Base-by-base conservation (phyloP, 1,140 invertebrate genomes). In the Rhagoletis pomonella region DNA sequence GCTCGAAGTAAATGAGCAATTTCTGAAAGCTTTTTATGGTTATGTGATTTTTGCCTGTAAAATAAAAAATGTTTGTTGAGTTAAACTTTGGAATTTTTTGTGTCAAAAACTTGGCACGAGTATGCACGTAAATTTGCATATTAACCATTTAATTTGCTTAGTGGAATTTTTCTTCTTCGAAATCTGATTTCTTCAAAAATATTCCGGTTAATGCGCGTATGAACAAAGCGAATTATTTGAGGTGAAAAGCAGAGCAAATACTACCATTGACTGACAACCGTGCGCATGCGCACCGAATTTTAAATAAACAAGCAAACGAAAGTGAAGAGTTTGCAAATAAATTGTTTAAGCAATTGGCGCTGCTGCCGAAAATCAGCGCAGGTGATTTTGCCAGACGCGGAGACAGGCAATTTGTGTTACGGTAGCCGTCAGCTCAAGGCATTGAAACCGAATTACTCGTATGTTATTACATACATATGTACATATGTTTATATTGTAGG, bases 131-230 rank as follows among this genome's bases (percentile, higher is more conserved):
- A 77, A 55, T 81, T 55, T 58, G 47, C 17, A 50, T 81, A 55
- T 50, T 55, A 81, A 81, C 55, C 67, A 47, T 9, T 17, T 12
- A 73, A 55, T 81, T 81, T 81, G 73, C 42, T 44, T 44, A 81
- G 73, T 55, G 47, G 47, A 81, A 55, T 29, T 12, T 55, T 55
- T 55, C 3, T 6, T 14, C 10, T 67, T 3, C 14, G 50, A 81
- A 81, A 81, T 81, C 47, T 44, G 73, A 81, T 81, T 81, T 81
- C 47, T 81, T 81, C 47, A 55, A 81, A 81, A 81, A 19, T 81
- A 81, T 81, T 81, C n/a, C 50, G 50, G 47, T 55, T 58, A 81
- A 55, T 81, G 50, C 73, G 47, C 44, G 73, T n/a, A 81, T 47
- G 47, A 50, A 19, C 44, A 55, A 81, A 58, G 0, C 44, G 73